Evolutionary conservation across 53 echinoderm and acorn worm genomes (phyloP), one percentile per base, ranked within the genome.

Genomic region (Actinopyga echinites): DNA sequence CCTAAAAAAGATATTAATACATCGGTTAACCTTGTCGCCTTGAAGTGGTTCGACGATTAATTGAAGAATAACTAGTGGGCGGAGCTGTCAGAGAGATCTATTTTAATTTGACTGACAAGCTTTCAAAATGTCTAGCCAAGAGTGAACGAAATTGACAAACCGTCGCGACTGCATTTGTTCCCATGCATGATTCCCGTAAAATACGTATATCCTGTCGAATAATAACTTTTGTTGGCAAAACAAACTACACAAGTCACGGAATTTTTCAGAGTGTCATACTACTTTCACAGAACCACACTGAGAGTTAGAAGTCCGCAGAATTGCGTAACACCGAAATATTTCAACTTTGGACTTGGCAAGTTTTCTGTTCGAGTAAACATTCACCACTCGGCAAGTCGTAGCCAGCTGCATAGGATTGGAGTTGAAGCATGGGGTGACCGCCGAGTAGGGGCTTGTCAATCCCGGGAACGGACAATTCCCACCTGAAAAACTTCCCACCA

Each of bases 1-100:
- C 71, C 8, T 66, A 12, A 44, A 8, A 65, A 71, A 28, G 71
- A 71, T 71, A 71, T 71, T 71, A 40, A 71, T 71, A 71, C 71
- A 23, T 71, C 22, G 42, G 71, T 44, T 71, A 71, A 71, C 71
- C 71, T 71, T 71, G 71, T 71, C 71, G 71, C 71, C 71, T 71
- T 32, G 24, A 42, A 23, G 71, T 71, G 71, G 20, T 42, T 71
- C 21, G 22, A 66, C 24, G 25, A 71, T 21, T 25, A 36, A 26
- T 44, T 25, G 21, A 42, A 40, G 71, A 71, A 71, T 24, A 71
- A 71, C 71, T 22, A 26, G n/a, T 71, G 71, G 71, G 71, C 71
- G 71, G 71, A 44, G 71, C 42, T 21, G 71, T 40, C 1, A 42
- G 71, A 71, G 23, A 15, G 38, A 42, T 71, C 15, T 20, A 1